Conservation (phyloP, 2,888 invertebrate genomes). For the Entomobrya multifasciata region DNA sequence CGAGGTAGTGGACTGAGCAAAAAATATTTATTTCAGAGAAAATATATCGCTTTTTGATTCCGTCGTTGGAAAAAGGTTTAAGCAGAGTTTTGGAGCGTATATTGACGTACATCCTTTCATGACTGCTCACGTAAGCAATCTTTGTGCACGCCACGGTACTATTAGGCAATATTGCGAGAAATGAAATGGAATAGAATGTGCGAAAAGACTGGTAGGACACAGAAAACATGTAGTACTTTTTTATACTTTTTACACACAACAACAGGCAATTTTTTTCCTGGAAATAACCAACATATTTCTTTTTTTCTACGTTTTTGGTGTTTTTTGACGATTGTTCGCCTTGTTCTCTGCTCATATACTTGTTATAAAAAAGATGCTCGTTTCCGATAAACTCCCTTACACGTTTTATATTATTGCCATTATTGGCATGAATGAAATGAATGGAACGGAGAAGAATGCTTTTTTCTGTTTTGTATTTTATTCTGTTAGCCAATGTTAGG, state of each 20-base stretch:
- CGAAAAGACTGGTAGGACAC: no score
- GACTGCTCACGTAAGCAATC: no score
- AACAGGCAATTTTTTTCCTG: conserved; percentile 4
- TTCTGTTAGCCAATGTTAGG: conserved; percentile 10
- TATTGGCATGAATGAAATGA: conserved; percentile 23
- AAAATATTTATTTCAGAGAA: no score
- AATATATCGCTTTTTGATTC: no score
- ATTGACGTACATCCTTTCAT: neutral
- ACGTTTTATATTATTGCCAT: conserved; percentile 50
- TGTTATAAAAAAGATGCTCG: conserved; percentile 43
- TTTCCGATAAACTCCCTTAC: conserved; percentile 50
- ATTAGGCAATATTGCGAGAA: neutral
- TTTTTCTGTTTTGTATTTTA: conserved; percentile 20
- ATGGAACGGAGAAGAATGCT: conserved; percentile 1
- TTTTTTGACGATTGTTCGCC: conserved; percentile 26
- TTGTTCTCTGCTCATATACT: neutral
- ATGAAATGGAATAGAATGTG: neutral
- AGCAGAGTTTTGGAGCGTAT: no score
- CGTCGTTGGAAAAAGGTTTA: no score
- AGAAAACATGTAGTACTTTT: neutral
- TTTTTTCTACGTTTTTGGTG: conserved; percentile 4
- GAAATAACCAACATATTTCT: conserved; percentile 6
- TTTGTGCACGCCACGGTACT: neutral
- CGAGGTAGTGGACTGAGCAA: no score
- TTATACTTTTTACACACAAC: neutral